Evolutionary conservation across 2,888 invertebrate genomes (phyloP).

Genomic region (Amblyteles armatorius): DNA sequence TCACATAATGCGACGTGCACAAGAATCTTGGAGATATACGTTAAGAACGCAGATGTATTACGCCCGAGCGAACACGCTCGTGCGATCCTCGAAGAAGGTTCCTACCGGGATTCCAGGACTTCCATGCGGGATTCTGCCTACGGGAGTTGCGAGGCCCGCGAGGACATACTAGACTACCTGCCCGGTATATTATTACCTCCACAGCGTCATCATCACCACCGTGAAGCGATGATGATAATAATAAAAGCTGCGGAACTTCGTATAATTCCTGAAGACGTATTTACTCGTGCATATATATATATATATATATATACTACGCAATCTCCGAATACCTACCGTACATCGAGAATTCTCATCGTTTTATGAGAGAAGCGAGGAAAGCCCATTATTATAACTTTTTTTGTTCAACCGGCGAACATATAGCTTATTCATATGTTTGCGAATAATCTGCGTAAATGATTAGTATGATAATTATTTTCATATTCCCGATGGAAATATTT

Average conservation of each 20-base stretch:
- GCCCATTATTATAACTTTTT: neutral
- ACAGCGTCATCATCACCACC: conserved; percentile 9
- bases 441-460: neutral
- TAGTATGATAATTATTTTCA: no score
- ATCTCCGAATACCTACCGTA: neutral
- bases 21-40: neutral
- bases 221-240: conserved; percentile 30
- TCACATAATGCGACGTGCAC: conserved; percentile 3
- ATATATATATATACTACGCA: neutral
- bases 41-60: conserved; percentile 30
- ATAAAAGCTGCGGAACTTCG: conserved; percentile 40
- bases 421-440: neutral
- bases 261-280: conserved; percentile 35
- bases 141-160: conserved; percentile 10
- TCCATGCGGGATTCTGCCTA: conserved; percentile 33
- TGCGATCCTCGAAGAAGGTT: conserved; percentile 35
- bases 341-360: conserved; percentile 33
- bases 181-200: conserved; percentile 45
- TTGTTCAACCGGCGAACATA: neutral
- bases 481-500: no score
- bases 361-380: conserved; percentile 1
- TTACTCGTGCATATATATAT: conserved; percentile 15
- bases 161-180: conserved; percentile 25
- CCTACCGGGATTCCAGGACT: conserved; percentile 36
- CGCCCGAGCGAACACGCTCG: conserved; percentile 33